Base-by-base conservation (phyloP, 1,140 invertebrate genomes). In the Ceratitis capitata region DNA sequence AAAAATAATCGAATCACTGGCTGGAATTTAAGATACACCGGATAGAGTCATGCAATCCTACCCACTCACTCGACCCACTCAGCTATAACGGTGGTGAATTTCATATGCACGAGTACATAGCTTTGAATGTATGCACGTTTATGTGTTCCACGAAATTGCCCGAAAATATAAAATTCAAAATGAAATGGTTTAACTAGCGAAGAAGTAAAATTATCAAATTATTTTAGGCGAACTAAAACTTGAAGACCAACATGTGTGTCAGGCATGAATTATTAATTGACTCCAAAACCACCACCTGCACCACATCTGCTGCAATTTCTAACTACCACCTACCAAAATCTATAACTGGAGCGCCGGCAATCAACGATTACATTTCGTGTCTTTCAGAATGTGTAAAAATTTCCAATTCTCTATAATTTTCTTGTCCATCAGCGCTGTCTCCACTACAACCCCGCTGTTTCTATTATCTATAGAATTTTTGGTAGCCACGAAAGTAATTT, bases 231-330 rank as follows among this genome's bases (percentile, higher is more conserved):
- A 85, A 84, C 82, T 32, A 53, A 58, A 69, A 83, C 83, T 83
- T 45, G 82, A 74, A 82, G 45, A 82, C 49, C 42, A 12, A 82
- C 85, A 86, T 86, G 83, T 84, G 83, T 86, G 85, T 58, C 83
- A 82, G 61, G 83, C 83, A 86, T 86, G 85, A 84, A 86, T 86
- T 84, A 84, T 86, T 86, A 84, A 86, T 86, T 78, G 85, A 84
- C 85, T 26, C 23, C 49, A 82, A 82, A 29, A 82, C 45, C 16
- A 69, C 64, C 58, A 85, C 64, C 19, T n/a, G 12, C 64, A 39
- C 64, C 64, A 39, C 64, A 78, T 78, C 69, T 78, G 69, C 19
- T 23, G 16, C 39, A 78, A 47, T 23, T 78, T n/a, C n/a, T n/a
- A n/a, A n/a, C n/a, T n/a, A 39, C 42, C 69, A 78, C 69, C 39